Evolutionary conservation across 2,113 vertebrate species (phyloP).

Genomic region (Hiodon tergisus): DNA sequence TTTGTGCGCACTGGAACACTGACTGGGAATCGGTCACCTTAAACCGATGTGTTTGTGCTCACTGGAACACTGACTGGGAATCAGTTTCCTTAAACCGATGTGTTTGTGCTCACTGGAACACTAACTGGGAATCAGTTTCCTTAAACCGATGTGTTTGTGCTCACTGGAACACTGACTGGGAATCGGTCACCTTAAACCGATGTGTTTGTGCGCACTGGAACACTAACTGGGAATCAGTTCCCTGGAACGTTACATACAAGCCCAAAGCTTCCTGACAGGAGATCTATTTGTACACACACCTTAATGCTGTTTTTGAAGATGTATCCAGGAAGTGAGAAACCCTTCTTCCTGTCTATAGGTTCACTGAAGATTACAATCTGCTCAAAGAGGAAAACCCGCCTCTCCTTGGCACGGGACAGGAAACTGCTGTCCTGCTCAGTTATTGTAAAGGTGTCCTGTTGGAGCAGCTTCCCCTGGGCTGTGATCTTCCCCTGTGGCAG

Average conservation of each 20-base stretch:
- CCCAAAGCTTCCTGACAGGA: neutral
- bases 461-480: slow-evolving; percentile 81
- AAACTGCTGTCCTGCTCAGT: slow-evolving; percentile 67
- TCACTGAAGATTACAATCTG: slow-evolving; percentile 85
- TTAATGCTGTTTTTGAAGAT: slow-evolving; percentile 86
- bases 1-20: too few relatives aligned
- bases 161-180: too few relatives aligned
- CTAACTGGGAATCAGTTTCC: too few relatives aligned
- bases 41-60: too few relatives aligned
- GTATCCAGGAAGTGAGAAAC: slow-evolving; percentile 70
- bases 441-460: slow-evolving; percentile 81
- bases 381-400: slow-evolving; percentile 83
- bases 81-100: too few relatives aligned
- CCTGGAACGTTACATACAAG: neutral
- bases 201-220: too few relatives aligned
- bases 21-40: too few relatives aligned
- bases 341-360: slow-evolving; percentile 77
- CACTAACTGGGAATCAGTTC: neutral
- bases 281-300: slow-evolving; percentile 45
- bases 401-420: slow-evolving; percentile 68
- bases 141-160: too few relatives aligned
- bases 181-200: too few relatives aligned
- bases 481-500: slow-evolving; percentile 75
- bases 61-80: too few relatives aligned
- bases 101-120: too few relatives aligned